These are phyloP conservation scores for Corythoichthys haematopterus DNA, from an alignment of 2,113 vertebrate species.

Conservation along the genomic window DNA sequence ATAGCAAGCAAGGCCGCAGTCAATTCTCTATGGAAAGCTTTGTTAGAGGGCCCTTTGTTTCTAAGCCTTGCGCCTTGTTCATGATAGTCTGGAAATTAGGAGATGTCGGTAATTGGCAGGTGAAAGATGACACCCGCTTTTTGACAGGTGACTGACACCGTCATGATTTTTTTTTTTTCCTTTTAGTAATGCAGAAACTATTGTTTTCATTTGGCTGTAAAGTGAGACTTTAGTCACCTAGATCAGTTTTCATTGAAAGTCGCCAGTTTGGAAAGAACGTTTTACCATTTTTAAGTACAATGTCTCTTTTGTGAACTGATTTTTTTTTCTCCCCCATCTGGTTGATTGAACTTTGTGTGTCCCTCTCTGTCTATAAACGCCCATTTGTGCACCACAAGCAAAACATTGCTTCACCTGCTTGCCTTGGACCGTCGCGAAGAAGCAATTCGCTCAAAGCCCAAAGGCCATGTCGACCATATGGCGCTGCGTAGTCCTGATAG, in stretches of 20 bases:
- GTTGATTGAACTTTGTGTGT: neutral
- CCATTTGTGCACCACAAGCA: conserved; percentile 13
- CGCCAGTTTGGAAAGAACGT: conserved; percentile 2
- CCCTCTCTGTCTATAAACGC: neutral
- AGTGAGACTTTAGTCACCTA: conserved; percentile 31
- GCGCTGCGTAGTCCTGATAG: conserved; percentile 39
- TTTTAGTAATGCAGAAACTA: neutral
- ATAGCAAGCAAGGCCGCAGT: conserved; percentile 88
- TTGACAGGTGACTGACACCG: neutral
- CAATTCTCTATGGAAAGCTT: conserved; percentile 81
- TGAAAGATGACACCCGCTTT: conserved; percentile 31
- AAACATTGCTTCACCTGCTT: conserved; percentile 49
- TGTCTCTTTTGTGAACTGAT: neutral
- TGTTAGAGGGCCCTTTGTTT: conserved; percentile 77
- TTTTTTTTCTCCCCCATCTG: neutral
- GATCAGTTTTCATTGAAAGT: conserved; percentile 17
- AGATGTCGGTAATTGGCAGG: conserved; percentile 40
- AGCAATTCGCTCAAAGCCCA: conserved; percentile 50
- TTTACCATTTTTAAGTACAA: neutral
- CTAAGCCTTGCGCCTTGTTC: conserved; percentile 49
- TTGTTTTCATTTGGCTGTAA: conserved; percentile 28
- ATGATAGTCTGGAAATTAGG: conserved; percentile 58
- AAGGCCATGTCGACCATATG: conserved; percentile 62
- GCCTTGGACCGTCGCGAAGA: conserved; percentile 40
- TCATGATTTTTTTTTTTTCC: neutral